Evolutionary conservation across 64 coral and sea anemone genomes (phyloP).

Genomic region (Orbicella faveolata): DNA sequence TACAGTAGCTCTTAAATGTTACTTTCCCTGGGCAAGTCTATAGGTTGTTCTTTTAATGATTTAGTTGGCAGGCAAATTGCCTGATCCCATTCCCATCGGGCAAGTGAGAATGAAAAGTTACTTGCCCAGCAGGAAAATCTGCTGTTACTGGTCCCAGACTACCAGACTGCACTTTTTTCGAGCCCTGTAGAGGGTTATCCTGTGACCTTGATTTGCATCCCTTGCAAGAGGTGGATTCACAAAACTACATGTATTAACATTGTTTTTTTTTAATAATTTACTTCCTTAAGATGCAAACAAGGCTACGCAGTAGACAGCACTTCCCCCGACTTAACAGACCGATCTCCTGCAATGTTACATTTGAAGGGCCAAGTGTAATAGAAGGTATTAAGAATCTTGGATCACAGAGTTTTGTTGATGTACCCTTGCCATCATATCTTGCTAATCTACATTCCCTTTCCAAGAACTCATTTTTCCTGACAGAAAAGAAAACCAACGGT

Average conservation of each 20-base stretch:
- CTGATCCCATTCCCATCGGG: no score
- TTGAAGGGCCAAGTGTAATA: slow-evolving; percentile 86
- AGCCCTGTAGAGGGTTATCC: no score
- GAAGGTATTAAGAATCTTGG: slow-evolving; percentile 91
- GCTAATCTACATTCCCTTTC: slow-evolving; percentile 74
- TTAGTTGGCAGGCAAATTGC: no score
- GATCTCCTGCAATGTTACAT: slow-evolving; percentile 77
- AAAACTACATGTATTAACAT: not conserved
- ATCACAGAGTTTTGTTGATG: slow-evolving; percentile 47
- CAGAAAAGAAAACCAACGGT: slow-evolving; percentile 56
- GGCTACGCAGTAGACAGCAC: slow-evolving; percentile 51
- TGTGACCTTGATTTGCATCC: no score
- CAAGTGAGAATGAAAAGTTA: no score
- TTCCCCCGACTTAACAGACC: slow-evolving; percentile 42
- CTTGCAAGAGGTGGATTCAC: no score
- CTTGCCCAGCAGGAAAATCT: no score
- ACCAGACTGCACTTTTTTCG: no score
- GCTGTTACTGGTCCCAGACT: no score
- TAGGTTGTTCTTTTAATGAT: no score
- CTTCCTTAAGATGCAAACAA: slow-evolving; percentile 78
- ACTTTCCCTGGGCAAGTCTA: no score
- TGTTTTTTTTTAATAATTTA: not conserved
- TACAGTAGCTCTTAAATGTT: no score
- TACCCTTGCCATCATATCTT: slow-evolving; percentile 80
- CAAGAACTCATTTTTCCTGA: slow-evolving; percentile 80